Evolutionary conservation across 2,888 invertebrate genomes (phyloP).

Genomic region (Andrena camellia): DNA sequence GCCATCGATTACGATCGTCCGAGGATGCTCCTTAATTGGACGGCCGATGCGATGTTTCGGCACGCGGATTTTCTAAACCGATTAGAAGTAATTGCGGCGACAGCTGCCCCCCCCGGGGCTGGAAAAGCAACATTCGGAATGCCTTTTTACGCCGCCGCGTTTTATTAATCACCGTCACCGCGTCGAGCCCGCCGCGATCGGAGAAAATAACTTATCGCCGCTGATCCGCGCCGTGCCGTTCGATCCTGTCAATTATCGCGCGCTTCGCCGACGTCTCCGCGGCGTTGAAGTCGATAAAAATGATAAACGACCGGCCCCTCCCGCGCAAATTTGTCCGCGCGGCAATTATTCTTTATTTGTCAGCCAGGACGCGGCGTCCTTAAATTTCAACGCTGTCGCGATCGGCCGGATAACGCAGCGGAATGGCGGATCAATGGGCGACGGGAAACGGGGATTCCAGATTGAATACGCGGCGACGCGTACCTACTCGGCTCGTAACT

Average conservation of each 20-base stretch:
- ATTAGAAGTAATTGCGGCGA: conserved; percentile 66
- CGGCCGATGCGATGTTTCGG: conserved; percentile 55
- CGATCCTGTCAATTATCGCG: conserved; percentile 37
- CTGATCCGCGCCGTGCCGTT: not conserved
- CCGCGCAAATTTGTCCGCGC: not conserved
- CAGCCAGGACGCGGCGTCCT: not conserved
- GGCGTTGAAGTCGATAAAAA: conserved; percentile 13
- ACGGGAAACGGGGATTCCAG: conserved; percentile 27
- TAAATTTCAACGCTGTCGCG: not conserved
- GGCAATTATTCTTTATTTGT: conserved; percentile 41
- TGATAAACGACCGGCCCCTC: not conserved
- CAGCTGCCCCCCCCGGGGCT: conserved; percentile 42
- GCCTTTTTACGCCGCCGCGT: conserved; percentile 28
- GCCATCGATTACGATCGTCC: conserved; percentile 48
- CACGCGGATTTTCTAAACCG: conserved; percentile 65
- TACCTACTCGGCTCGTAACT: not conserved
- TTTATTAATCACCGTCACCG: conserved; percentile 51
- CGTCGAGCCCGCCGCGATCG: conserved; percentile 15
- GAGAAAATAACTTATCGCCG: conserved; percentile 51
- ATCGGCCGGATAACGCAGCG: conserved; percentile 8
- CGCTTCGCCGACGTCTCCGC: not conserved
- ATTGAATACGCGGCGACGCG: conserved; percentile 21
- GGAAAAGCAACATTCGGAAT: conserved; percentile 58
- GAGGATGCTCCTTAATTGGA: conserved; percentile 53
- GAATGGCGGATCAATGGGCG: conserved; percentile 6